These are phyloP conservation scores for Ophion ellenae DNA, from an alignment of 2,888 invertebrate genomes.

Conservation along the genomic window DNA sequence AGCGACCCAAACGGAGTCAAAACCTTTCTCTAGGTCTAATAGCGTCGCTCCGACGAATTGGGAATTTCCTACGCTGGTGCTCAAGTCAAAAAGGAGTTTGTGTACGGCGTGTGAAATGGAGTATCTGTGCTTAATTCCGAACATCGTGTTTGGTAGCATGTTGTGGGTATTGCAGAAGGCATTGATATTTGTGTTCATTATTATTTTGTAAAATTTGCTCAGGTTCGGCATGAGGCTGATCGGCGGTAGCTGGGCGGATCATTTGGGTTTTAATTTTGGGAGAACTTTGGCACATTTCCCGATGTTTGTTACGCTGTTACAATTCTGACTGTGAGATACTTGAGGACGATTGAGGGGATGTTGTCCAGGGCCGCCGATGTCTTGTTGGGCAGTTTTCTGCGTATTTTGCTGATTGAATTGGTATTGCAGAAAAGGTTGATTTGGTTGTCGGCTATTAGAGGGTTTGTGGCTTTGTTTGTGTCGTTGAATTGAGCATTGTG, in stretches of 20 bases:
- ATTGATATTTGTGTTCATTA: slow-evolving; percentile 33
- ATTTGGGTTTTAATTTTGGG: slow-evolving; percentile 25
- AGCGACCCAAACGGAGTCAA: slow-evolving; percentile 50
- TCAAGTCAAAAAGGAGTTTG: slow-evolving; percentile 23
- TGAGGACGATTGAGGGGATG: slow-evolving; percentile 52
- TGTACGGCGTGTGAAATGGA: slow-evolving; percentile 35
- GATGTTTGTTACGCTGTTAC: slow-evolving; percentile 25
- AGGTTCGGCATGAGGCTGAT: slow-evolving; percentile 54
- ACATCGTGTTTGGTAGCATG: slow-evolving; percentile 48
- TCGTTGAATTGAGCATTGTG: neutral
- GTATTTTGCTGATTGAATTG: neutral
- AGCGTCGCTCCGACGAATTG: slow-evolving; percentile 42
- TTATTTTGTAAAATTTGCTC: slow-evolving; percentile 51
- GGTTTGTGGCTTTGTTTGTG: slow-evolving; percentile 3
- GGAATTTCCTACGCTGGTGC: neutral
- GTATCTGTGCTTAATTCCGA: slow-evolving; percentile 48
- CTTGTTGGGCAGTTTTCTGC: slow-evolving; percentile 53
- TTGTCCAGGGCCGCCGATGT: slow-evolving; percentile 52
- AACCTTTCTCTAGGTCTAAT: slow-evolving; percentile 3
- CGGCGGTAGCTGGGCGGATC: slow-evolving; percentile 51
- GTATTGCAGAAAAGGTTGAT: neutral
- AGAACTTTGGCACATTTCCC: slow-evolving; percentile 52
- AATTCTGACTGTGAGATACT: slow-evolving; percentile 41
- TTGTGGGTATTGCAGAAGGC: neutral
- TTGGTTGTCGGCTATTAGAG: neutral